Base-by-base conservation (phyloP, 1,140 invertebrate genomes). In the Teleogryllus occipitalis region DNA sequence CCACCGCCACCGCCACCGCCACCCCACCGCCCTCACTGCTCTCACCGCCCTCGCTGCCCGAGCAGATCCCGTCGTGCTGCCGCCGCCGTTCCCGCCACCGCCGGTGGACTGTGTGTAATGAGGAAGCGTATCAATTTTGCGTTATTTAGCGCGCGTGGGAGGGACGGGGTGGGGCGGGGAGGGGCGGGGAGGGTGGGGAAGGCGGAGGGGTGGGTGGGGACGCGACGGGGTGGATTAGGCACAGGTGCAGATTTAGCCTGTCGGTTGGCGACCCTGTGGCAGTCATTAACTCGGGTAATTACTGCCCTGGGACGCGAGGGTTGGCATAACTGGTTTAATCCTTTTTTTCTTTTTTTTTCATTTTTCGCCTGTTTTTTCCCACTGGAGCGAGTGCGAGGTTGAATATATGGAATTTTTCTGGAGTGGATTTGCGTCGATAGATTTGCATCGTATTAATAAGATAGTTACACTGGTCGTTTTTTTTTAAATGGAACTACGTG, bases 261-360 rank as follows among this genome's bases (percentile, higher is more conserved):
- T 65, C 18, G 54, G 54, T 65, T 65, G 54, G 18, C 54, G 54
- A 18, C 18, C 54, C 54, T 65, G 54, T 65, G 10, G 54, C 7
- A 65, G 54, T 65, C 54, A 65, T 65, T 65, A 65, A 65, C 54
- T 65, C 54, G 54, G 54, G 54, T 65, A 65, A 65, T 65, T 65
- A 65, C 54, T 65, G 54, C 7, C 54, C 54, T 65, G 54, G 54
- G 54, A 65, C 54, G 54, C 54, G 18, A 18, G 54, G 54, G 54
- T 65, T 65, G 54, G 54, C 54, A 65, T 65, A 65, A 65, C 54
- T 65, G 54, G 54, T 65, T 65, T 65, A 65, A 65, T 65, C 18
- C 18, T 65, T 65, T 3, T 65, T 65, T 65, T 65, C 49, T 14
- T 7, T 18, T 65, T 39, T 39, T 39, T 39, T 39, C 10, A 14